These are phyloP conservation scores for Halocynthia aurantium DNA, from an alignment of 23 tunicate genomes.

Conservation along the genomic window DNA sequence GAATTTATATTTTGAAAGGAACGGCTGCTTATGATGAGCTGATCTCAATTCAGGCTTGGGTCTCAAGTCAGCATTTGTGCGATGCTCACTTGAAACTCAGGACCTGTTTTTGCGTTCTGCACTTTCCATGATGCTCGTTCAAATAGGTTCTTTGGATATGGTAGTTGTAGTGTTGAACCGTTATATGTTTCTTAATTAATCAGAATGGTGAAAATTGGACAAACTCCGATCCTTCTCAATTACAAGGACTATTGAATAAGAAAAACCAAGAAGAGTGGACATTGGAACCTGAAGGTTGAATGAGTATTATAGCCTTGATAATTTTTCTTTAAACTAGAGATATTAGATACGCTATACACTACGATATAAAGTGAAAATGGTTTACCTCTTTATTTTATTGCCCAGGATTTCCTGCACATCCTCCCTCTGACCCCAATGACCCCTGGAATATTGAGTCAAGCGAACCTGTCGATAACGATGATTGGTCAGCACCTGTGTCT, in stretches of 20 bases:
- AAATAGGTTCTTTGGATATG: background rate
- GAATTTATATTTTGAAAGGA: background rate
- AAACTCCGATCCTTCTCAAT: background rate
- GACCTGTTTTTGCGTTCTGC: conserved; percentile 69
- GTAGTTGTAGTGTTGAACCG: background rate
- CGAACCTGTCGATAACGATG: conserved; percentile 25
- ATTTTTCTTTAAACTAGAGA: too few species aligned
- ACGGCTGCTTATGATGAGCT: background rate
- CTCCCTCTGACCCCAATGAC: conserved; percentile 33
- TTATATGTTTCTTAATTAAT: background rate
- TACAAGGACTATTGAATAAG: background rate
- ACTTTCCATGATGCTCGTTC: background rate
- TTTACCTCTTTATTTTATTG: background rate
- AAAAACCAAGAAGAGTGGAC: conserved; percentile 40
- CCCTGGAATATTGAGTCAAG: conserved; percentile 62
- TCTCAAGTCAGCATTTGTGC: conserved; percentile 31
- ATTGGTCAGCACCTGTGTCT: conserved; percentile 73
- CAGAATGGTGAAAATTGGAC: conserved; percentile 22
- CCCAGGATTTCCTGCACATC: background rate
- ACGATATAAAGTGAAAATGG: too few species aligned
- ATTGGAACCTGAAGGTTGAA: conserved; percentile 65
- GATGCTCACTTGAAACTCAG: conserved; percentile 96
- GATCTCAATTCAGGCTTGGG: conserved; percentile 48
- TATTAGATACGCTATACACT: too few species aligned
- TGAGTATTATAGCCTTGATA: background rate